phyloP scores from a whole-genome alignment of 2,888 invertebrate species.

The Drosophila stalkeri region DNA sequence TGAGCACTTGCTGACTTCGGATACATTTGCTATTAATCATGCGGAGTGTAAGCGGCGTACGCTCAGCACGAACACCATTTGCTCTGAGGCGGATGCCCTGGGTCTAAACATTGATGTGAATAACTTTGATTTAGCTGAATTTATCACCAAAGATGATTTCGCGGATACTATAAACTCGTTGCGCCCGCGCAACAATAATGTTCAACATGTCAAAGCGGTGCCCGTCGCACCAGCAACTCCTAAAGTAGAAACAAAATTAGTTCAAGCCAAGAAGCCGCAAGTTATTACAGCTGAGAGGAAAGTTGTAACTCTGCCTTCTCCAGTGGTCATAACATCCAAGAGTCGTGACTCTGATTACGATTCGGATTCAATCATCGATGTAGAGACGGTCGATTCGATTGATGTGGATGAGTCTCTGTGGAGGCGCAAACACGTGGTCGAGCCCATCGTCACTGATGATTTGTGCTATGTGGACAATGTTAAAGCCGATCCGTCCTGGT shows the following conservation, averaged over 20 bases:
- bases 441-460: slow-evolving; percentile 43
- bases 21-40: slow-evolving; percentile 12
- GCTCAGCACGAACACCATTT: slow-evolving; percentile 74
- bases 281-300: not conserved
- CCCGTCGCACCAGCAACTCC: not conserved
- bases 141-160: slow-evolving; percentile 84
- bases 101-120: slow-evolving; percentile 81
- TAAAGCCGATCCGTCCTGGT: slow-evolving; percentile 83
- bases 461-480: slow-evolving; percentile 80
- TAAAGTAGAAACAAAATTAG: slow-evolving; percentile 6
- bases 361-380: slow-evolving; percentile 84
- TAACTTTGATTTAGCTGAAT: slow-evolving; percentile 84
- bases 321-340: slow-evolving; percentile 41
- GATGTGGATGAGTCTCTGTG: slow-evolving; percentile 74
- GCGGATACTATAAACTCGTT: slow-evolving; percentile 49
- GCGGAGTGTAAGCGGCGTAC: slow-evolving; percentile 69
- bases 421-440: slow-evolving; percentile 13
- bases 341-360: slow-evolving; percentile 78
- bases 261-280: slow-evolving; percentile 1
- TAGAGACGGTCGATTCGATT: slow-evolving; percentile 84
- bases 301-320: slow-evolving; percentile 12
- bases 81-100: slow-evolving; percentile 78
- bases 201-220: slow-evolving; percentile 5
- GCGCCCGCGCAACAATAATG: slow-evolving; percentile 20
- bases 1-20: slow-evolving; percentile 9